phyloP scores from a whole-genome alignment of 2,113 vertebrate species.

The Todiramphus chloris region DNA sequence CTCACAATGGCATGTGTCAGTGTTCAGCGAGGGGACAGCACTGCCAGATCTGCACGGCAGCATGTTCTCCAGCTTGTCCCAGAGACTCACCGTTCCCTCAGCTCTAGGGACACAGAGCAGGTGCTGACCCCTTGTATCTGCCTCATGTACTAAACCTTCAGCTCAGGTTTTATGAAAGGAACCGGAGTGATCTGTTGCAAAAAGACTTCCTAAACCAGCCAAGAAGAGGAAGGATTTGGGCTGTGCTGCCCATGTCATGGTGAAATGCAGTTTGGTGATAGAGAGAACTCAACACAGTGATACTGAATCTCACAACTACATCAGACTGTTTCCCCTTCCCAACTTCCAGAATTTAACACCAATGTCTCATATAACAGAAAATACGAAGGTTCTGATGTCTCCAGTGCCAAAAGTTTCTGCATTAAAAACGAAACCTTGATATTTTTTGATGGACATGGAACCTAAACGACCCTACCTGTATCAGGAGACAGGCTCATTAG shows the following conservation, averaged over 20 bases:
- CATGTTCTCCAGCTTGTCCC: neutral
- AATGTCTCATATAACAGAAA: slow-evolving; percentile 27
- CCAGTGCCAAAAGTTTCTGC: slow-evolving; percentile 14
- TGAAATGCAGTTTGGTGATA: slow-evolving; percentile 31
- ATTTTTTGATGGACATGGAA: slow-evolving; percentile 42
- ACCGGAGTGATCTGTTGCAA: neutral
- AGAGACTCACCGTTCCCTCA: neutral
- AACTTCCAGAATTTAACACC: slow-evolving; percentile 25
- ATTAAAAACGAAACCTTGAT: slow-evolving; percentile 26
- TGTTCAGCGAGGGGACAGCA: neutral
- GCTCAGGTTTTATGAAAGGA: neutral
- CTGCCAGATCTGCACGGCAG: neutral
- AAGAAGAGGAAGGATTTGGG: neutral
- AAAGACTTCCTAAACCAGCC: neutral
- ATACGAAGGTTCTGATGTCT: slow-evolving; percentile 14
- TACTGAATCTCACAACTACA: slow-evolving; percentile 17
- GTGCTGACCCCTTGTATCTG: neutral
- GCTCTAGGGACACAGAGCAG: neutral
- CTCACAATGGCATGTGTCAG: neutral
- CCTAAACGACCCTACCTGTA: neutral
- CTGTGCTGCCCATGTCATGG: neutral
- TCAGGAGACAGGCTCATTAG: neutral
- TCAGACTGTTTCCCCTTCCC: neutral
- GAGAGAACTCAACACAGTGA: slow-evolving; percentile 18
- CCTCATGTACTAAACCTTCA: neutral